Conservation (phyloP, 2,797 vertebrate species). For the Platyrinchus mystaceus region DNA sequence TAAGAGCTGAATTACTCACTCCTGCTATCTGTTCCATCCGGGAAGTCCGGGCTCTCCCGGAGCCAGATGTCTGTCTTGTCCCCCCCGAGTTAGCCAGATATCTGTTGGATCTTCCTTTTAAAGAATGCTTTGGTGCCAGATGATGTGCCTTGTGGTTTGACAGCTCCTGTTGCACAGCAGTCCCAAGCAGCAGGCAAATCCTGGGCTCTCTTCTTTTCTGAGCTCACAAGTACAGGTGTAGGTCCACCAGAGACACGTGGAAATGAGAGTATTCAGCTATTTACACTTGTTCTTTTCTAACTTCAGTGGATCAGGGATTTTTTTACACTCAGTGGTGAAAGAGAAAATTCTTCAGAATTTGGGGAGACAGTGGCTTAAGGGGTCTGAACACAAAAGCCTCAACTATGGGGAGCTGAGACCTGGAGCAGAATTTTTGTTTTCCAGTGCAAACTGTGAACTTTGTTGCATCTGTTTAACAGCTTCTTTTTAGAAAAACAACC, state of each 20-base stretch:
- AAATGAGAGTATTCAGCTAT: background rate
- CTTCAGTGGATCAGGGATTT: background rate
- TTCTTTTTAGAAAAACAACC: background rate
- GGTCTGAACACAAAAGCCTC: background rate
- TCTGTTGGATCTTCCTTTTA: background rate
- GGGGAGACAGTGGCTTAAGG: background rate
- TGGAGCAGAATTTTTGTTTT: background rate
- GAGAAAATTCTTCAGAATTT: background rate
- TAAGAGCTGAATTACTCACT: slow-evolving; percentile 51
- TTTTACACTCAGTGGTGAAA: background rate
- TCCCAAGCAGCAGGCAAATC: background rate
- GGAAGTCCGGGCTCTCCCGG: background rate
- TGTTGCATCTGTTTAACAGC: background rate
- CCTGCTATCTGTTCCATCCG: background rate
- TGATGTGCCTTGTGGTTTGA: background rate
- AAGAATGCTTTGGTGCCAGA: background rate
- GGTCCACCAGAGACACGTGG: accelerated
- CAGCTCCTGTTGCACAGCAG: background rate
- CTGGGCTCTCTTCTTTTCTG: background rate
- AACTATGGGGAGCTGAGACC: accelerated
- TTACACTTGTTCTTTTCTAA: background rate
- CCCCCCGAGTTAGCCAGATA: background rate
- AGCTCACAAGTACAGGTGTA: background rate
- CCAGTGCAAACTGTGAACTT: background rate
- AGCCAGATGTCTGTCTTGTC: background rate